Conservation (phyloP, 2,888 invertebrate species). For the Drosophila paranaensis region DNA sequence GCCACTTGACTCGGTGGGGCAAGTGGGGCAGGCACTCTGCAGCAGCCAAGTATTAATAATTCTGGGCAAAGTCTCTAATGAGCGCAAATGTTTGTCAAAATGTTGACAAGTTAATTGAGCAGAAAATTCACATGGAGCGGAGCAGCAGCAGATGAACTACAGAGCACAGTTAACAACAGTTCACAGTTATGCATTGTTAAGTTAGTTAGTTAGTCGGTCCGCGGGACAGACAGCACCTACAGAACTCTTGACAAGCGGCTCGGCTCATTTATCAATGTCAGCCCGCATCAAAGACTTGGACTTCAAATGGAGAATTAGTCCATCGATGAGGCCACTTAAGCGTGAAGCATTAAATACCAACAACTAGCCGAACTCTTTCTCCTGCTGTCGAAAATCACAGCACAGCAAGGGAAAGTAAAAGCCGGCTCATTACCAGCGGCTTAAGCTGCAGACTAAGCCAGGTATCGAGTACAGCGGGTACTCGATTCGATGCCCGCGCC, state of each 20-base stretch:
- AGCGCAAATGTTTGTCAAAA: conserved; percentile 76
- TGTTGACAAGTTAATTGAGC: conserved; percentile 78
- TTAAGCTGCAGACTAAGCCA: conserved; percentile 29
- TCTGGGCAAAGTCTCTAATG: conserved; percentile 65
- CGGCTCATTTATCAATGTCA: conserved; percentile 66
- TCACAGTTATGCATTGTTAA: conserved; percentile 48
- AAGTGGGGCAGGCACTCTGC: conserved; percentile 2
- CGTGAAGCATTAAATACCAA: conserved; percentile 36
- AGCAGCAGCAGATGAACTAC: conserved; percentile 26
- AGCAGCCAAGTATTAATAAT: conserved; percentile 75
- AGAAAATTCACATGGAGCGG: conserved; percentile 64
- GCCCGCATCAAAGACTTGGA: conserved; percentile 33
- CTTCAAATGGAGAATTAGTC: conserved; percentile 41
- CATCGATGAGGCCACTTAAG: conserved; percentile 24
- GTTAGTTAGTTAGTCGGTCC: conserved; percentile 28
- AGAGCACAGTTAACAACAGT: conserved; percentile 35
- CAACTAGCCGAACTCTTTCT: conserved; percentile 22
- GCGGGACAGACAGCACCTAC: conserved; percentile 9
- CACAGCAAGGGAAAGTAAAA: conserved; percentile 47
- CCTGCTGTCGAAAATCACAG: conserved; percentile 23
- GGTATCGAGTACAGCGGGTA: conserved; percentile 6
- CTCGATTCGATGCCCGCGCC: conserved; percentile 17
- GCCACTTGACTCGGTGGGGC: conserved; percentile 26
- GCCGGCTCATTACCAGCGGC: conserved; percentile 22
- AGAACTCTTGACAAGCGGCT: conserved; percentile 3